Conservation (phyloP, 2,888 invertebrate species). For the Ennomos fuscantarius region DNA sequence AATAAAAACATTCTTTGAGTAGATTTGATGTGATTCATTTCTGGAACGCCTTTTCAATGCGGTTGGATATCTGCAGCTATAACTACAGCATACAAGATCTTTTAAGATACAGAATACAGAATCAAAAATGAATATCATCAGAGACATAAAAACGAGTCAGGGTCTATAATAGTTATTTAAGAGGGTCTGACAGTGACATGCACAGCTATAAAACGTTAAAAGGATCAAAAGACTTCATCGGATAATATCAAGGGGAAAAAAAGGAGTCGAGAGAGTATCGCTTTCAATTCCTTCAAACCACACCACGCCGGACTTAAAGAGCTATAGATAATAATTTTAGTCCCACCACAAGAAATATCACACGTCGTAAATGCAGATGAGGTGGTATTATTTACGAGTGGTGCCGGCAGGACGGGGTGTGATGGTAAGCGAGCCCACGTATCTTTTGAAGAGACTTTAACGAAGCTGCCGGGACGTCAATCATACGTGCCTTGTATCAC, state of each 20-base stretch:
- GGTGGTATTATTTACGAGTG: conserved; percentile 56
- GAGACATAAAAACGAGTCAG: conserved; percentile 24
- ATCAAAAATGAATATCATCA: conserved; percentile 26
- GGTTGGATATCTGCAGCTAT: conserved; percentile 7
- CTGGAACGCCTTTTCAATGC: conserved; percentile 11
- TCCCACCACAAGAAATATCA: conserved; percentile 61
- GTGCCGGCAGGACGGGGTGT: conserved; percentile 35
- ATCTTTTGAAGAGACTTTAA: conserved; percentile 63
- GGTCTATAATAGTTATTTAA: conserved; percentile 33
- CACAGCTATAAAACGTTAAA: conserved; percentile 37
- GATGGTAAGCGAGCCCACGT: conserved; percentile 49
- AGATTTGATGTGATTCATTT: conserved; percentile 20
- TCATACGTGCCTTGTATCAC: conserved; percentile 53
- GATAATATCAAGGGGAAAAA: conserved; percentile 39
- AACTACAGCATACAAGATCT: conserved; percentile 14
- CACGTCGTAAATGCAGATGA: conserved; percentile 65
- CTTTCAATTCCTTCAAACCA: conserved; percentile 40
- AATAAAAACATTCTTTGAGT: conserved; percentile 44
- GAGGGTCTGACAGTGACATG: conserved; percentile 41
- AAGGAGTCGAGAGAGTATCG: conserved; percentile 33
- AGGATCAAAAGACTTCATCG: conserved; percentile 37
- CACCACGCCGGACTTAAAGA: conserved; percentile 40
- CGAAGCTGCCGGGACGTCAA: conserved; percentile 70
- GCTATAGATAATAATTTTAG: conserved; percentile 51
- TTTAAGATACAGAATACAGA: conserved; percentile 29